These are phyloP conservation scores for Helicorthomorpha holstii DNA, from an alignment of 1,140 invertebrate species.

Conservation along the genomic window DNA sequence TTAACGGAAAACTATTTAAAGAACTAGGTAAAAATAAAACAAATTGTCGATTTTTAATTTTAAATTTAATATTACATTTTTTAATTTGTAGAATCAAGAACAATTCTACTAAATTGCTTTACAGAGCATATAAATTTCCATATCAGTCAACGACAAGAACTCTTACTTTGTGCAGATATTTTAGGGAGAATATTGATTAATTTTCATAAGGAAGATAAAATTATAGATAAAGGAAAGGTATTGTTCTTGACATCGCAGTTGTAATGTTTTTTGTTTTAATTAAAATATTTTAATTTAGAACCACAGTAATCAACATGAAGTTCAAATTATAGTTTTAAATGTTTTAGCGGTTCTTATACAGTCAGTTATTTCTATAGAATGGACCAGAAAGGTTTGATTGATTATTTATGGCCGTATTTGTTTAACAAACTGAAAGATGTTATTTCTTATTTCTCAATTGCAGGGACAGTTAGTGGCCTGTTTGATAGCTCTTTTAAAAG, in stretches of 20 bases:
- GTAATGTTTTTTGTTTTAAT: neutral
- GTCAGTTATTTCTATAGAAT: conserved; percentile 57
- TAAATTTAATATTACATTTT: conserved; percentile 4
- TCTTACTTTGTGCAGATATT: conserved; percentile 70
- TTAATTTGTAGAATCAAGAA: conserved; percentile 46
- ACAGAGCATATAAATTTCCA: conserved; percentile 55
- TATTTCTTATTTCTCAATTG: conserved; percentile 13
- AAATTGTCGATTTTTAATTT: conserved; percentile 1
- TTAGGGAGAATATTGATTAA: conserved; percentile 68
- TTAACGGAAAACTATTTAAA: conserved; percentile 49
- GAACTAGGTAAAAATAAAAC: conserved; percentile 33
- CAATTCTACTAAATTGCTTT: conserved; percentile 49
- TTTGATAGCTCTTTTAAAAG: conserved; percentile 61
- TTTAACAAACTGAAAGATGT: no score
- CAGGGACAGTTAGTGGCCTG: conserved; percentile 70
- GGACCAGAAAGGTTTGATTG: conserved; percentile 22
- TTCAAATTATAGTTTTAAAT: conserved; percentile 61
- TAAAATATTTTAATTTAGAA: conserved; percentile 21
- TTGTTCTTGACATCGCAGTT: conserved; percentile 2
- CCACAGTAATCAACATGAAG: conserved; percentile 61
- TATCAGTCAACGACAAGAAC: conserved; percentile 56
- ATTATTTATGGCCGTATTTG: neutral
- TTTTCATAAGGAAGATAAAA: conserved; percentile 33
- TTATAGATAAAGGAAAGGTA: conserved; percentile 35
- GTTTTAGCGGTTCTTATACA: conserved; percentile 68